phyloP scores from a whole-genome alignment of 2,113 vertebrate genomes.

The Anoplopoma fimbria region DNA sequence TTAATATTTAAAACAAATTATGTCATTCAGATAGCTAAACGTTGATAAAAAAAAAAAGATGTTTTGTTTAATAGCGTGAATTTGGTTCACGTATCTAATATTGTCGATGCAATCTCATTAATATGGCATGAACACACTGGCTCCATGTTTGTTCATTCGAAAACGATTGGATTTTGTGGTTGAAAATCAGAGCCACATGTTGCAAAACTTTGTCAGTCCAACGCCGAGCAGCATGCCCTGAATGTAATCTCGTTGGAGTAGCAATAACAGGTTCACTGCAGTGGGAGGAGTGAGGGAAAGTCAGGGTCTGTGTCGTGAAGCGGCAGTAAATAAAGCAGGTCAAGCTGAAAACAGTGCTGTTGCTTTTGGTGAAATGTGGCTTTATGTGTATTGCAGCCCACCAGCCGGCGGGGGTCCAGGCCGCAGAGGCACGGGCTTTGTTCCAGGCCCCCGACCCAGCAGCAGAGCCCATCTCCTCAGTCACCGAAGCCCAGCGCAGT shows the following conservation, averaged over 20 bases:
- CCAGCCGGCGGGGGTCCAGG: slow-evolving; percentile 67
- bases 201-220: background rate
- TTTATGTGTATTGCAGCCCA: slow-evolving; percentile 69
- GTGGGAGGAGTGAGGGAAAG: background rate
- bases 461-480: slow-evolving; percentile 44
- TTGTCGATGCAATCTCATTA: background rate
- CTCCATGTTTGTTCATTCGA: slow-evolving; percentile 15
- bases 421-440: slow-evolving; percentile 56
- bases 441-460: slow-evolving; percentile 49
- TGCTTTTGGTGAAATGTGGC: slow-evolving; percentile 15
- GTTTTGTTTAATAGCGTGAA: slow-evolving; percentile 14
- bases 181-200: background rate
- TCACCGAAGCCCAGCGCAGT: slow-evolving; percentile 48
- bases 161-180: background rate
- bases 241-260: slow-evolving; percentile 2
- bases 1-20: slow-evolving; percentile 49
- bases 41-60: slow-evolving; percentile 39
- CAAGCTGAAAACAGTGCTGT: slow-evolving; percentile 13
- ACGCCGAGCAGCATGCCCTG: background rate
- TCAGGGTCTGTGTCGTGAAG: slow-evolving; percentile 11
- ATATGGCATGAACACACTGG: background rate
- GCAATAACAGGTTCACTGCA: background rate
- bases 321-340: slow-evolving; percentile 26
- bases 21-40: slow-evolving; percentile 2
- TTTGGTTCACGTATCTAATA: slow-evolving; percentile 17